Percentiles rank a stretch among this genome's conserved stretches.
Evolutionary conservation across 2,113 vertebrate genomes (phyloP).

Genomic region (Macquaria australasica): DNA sequence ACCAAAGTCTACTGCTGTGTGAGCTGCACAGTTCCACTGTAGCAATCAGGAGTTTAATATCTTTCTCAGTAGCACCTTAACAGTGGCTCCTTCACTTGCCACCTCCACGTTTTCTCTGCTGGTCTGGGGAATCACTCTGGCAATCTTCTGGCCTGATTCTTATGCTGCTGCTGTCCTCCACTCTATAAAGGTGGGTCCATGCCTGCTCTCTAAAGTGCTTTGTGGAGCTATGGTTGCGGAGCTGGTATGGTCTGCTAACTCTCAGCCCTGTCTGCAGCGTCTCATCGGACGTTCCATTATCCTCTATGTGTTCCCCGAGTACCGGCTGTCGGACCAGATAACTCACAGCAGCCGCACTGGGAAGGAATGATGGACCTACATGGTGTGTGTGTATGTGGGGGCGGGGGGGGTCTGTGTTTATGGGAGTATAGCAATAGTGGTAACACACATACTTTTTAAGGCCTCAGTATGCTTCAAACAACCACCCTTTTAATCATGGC

Average conservation of each 20-base stretch:
- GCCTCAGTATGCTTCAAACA: not conserved
- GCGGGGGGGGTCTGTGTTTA: not conserved
- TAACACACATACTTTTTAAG: not conserved
- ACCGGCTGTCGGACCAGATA: not conserved
- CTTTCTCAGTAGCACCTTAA: not conserved
- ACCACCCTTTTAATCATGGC: not conserved
- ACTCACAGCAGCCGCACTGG: constrained; percentile 1
- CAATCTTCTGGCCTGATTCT: constrained; percentile 24
- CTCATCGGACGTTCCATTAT: constrained; percentile 24
- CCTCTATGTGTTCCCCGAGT: constrained; percentile 2
- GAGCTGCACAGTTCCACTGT: not conserved
- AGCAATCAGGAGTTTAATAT: constrained; percentile 17
- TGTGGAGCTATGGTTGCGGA: constrained; percentile 6
- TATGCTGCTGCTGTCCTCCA: constrained; percentile 21
- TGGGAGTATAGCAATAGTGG: not conserved
- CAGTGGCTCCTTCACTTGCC: not conserved
- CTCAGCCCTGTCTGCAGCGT: not conserved
- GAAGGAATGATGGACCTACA: not conserved
- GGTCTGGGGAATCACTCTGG: constrained; percentile 7
- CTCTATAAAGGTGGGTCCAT: not conserved
- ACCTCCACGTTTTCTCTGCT: not conserved
- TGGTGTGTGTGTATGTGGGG: not conserved
- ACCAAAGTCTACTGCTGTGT: not conserved
- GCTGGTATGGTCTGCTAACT: constrained; percentile 14
- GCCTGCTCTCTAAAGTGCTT: constrained; percentile 12